Evolutionary conservation across 2,113 vertebrate genomes (phyloP).

Genomic region (Regulus satrapa): DNA sequence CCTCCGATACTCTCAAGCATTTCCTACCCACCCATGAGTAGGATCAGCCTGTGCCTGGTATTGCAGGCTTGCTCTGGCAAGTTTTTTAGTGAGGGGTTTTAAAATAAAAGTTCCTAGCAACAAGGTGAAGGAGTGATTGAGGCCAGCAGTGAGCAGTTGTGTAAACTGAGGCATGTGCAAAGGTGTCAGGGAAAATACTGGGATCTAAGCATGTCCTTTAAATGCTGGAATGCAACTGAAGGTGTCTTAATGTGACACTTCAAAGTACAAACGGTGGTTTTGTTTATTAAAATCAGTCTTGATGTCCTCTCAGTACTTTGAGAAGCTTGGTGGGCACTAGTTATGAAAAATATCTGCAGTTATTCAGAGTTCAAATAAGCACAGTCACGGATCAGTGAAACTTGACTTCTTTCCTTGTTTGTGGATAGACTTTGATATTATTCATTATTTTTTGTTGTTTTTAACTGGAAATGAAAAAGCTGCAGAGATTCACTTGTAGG

Average conservation of each 20-base stretch:
- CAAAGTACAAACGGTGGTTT: not conserved
- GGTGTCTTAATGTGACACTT: not conserved
- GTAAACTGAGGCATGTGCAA: not conserved
- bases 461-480: not conserved
- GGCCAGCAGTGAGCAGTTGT: not conserved
- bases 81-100: not conserved
- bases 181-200: not conserved
- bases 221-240: not conserved
- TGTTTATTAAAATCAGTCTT: not conserved
- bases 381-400: not conserved
- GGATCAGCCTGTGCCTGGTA: not conserved
- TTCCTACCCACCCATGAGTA: not conserved
- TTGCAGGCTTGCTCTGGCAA: conserved; percentile 25
- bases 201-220: not conserved
- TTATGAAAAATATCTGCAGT: not conserved
- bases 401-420: not conserved
- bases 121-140: not conserved
- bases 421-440: not conserved
- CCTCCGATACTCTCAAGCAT: not conserved
- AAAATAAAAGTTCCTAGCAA: conserved; percentile 13
- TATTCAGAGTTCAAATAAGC: not conserved
- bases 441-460: not conserved
- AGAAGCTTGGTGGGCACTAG: not conserved
- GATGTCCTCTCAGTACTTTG: not conserved
- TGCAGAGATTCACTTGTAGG: not conserved